Conservation (phyloP, 1,140 invertebrate genomes). For the Acyrthosiphon pisum region DNA sequence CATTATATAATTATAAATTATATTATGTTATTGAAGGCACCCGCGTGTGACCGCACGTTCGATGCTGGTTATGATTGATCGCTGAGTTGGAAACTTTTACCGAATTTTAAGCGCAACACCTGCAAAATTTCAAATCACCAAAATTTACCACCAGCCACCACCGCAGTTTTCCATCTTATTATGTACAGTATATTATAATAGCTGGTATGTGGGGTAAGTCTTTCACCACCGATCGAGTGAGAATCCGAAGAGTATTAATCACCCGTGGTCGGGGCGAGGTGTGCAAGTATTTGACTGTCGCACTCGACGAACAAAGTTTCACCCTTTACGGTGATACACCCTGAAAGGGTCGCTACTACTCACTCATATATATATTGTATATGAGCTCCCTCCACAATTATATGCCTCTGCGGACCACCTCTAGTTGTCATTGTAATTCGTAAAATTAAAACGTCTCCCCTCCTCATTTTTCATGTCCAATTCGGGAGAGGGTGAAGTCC, state of each 20-base stretch:
- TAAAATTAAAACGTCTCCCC: neutral
- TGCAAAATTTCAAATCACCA: neutral
- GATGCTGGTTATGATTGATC: neutral
- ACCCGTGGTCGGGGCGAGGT: neutral
- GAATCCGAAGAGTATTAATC: conserved; percentile 18
- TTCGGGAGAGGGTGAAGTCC: neutral
- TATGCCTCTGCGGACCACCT: neutral
- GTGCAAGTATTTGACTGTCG: neutral
- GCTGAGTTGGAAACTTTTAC: neutral
- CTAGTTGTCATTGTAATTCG: neutral
- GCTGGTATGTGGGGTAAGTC: neutral
- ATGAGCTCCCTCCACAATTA: neutral
- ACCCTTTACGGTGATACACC: neutral
- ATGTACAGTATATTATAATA: neutral
- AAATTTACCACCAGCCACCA: neutral
- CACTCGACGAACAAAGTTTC: neutral
- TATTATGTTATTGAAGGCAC: neutral
- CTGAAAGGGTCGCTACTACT: neutral
- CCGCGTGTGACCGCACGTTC: neutral
- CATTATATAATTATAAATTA: neutral
- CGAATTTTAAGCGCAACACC: neutral
- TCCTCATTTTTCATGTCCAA: neutral
- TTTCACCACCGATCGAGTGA: neutral
- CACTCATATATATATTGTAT: neutral
- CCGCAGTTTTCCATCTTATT: neutral